Evolutionary conservation across 2,888 invertebrate genomes (phyloP).

Genomic region (Galeruca laticollis): DNA sequence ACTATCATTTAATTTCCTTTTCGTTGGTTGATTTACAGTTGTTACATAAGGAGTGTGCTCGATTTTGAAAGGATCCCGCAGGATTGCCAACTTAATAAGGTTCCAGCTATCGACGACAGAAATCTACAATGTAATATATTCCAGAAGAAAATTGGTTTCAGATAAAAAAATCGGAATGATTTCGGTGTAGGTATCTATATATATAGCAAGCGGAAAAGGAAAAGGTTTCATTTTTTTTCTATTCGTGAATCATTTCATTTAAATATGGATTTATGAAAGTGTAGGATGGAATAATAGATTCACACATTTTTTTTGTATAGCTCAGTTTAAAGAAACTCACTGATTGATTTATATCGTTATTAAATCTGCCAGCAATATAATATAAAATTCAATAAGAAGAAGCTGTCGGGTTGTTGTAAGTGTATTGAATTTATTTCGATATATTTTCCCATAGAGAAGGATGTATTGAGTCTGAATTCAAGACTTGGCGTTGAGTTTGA

Average conservation of each 20-base stretch:
- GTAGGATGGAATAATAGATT: too few species aligned
- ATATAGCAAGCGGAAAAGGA: conserved; percentile 12
- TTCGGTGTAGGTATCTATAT: conserved; percentile 22
- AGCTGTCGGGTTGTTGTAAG: too few species aligned
- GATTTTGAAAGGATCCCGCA: conserved; percentile 39
- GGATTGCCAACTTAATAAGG: conserved; percentile 40
- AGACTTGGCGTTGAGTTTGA: too few species aligned
- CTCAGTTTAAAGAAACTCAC: too few species aligned
- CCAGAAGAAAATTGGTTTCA: conserved; percentile 32
- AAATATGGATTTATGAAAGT: conserved; percentile 10
- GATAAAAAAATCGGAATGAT: conserved; percentile 22
- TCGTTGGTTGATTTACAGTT: conserved; percentile 37
- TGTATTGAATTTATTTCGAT: too few species aligned
- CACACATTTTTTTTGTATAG: too few species aligned
- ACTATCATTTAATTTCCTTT: conserved; percentile 43
- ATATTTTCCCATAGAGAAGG: too few species aligned
- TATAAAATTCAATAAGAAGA: too few species aligned
- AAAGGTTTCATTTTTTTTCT: conserved; percentile 4
- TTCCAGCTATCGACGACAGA: conserved; percentile 37
- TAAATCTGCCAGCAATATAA: too few species aligned
- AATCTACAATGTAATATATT: conserved; percentile 36
- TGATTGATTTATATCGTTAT: too few species aligned
- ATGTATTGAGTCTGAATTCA: too few species aligned
- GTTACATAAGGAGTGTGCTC: conserved; percentile 24
- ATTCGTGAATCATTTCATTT: conserved; percentile 11